Conservation (phyloP, 2,113 vertebrate species). For the Zingel zingel region DNA sequence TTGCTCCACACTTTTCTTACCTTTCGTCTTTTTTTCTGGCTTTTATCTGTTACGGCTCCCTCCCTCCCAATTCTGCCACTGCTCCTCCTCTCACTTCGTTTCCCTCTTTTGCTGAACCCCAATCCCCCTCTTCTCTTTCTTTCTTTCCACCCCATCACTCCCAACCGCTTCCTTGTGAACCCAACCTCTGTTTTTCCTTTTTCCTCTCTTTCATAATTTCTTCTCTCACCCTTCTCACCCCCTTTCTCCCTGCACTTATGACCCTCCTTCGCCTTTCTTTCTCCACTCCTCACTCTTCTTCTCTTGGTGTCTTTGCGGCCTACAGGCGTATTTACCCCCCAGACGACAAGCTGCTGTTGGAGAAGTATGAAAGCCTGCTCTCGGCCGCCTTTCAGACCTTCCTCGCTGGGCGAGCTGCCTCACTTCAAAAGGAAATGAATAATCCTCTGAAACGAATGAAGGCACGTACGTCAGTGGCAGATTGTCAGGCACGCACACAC, state of each 20-base stretch:
- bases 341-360: slow-evolving; percentile 96
- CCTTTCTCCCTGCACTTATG: slow-evolving; percentile 31
- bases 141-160: background rate
- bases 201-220: slow-evolving; percentile 24
- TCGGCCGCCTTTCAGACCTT: slow-evolving; percentile 97
- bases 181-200: slow-evolving; percentile 19
- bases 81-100: slow-evolving; percentile 21
- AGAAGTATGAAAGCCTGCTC: slow-evolving; percentile 97
- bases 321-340: slow-evolving; percentile 98
- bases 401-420: slow-evolving; percentile 96
- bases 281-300: slow-evolving; percentile 54
- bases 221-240: slow-evolving; percentile 27
- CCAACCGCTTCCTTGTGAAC: slow-evolving; percentile 18
- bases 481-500: slow-evolving; percentile 46
- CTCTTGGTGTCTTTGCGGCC: slow-evolving; percentile 70
- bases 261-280: slow-evolving; percentile 41
- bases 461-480: slow-evolving; percentile 88
- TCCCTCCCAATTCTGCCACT: slow-evolving; percentile 35
- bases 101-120: slow-evolving; percentile 37
- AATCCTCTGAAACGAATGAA: slow-evolving; percentile 99
- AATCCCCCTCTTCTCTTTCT: slow-evolving; percentile 23
- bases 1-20: background rate
- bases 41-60: slow-evolving; percentile 11
- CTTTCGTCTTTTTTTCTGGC: background rate
- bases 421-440: slow-evolving; percentile 98